phyloP scores from a whole-genome alignment of 2,888 invertebrate species.

The Dryocosmus kuriphilus region DNA sequence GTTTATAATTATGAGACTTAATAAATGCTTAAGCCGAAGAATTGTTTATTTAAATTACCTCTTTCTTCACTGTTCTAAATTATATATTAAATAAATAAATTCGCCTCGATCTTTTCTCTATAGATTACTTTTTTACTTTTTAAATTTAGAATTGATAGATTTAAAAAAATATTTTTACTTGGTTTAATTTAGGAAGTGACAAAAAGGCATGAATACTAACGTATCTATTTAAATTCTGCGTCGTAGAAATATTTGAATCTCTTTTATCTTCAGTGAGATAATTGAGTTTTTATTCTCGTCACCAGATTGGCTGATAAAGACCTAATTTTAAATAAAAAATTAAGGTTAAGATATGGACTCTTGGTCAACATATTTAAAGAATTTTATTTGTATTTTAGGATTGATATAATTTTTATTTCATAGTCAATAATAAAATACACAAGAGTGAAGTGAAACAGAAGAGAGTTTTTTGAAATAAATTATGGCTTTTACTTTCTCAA shows the following conservation, averaged over 20 bases:
- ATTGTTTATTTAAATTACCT: background rate
- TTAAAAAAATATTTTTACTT: background rate
- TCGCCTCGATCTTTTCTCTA: background rate
- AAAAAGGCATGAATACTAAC: conserved; percentile 5
- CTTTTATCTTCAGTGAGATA: background rate
- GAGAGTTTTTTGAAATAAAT: too few species aligned
- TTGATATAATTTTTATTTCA: too few species aligned
- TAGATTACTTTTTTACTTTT: background rate
- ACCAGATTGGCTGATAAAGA: background rate
- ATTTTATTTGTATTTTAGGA: too few species aligned
- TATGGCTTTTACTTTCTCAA: too few species aligned
- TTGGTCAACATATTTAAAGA: too few species aligned
- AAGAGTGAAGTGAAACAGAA: too few species aligned
- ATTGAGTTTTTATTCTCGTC: background rate
- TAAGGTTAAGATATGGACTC: too few species aligned
- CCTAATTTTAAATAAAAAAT: background rate
- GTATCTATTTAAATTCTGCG: background rate
- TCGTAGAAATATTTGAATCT: background rate
- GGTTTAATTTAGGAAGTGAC: background rate
- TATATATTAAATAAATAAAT: too few species aligned
- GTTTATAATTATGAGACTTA: background rate
- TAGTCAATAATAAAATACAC: too few species aligned
- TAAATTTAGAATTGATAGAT: background rate
- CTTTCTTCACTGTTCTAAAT: background rate
- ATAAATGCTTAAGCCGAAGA: background rate